Percentiles rank a stretch among this genome's conserved stretches.
phyloP scores from a whole-genome alignment of 2,888 invertebrate genomes.

The Sinopyrophorus schimmeli region DNA sequence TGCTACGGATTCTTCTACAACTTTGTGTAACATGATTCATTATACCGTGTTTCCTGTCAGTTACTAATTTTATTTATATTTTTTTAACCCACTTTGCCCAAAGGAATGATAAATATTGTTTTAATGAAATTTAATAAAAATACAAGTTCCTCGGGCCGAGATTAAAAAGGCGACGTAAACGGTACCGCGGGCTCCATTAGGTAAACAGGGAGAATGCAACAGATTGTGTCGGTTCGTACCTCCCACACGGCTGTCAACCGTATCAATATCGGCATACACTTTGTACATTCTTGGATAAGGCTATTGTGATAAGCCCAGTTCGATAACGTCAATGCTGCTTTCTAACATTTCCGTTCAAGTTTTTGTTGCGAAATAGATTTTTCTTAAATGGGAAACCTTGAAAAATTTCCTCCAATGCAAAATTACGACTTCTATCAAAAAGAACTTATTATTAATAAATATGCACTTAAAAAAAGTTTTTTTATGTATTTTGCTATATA shows the following conservation, averaged over 20 bases:
- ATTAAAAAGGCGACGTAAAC: constrained; percentile 23
- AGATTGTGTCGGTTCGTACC: constrained; percentile 40
- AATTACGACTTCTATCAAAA: too few relatives aligned
- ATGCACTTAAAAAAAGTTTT: too few relatives aligned
- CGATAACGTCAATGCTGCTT: too few relatives aligned
- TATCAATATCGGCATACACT: constrained; percentile 39
- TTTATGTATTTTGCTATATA: too few relatives aligned
- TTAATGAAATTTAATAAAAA: constrained; percentile 25
- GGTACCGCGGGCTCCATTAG: constrained; percentile 39
- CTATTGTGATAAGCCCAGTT: constrained; percentile 15
- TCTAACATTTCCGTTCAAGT: too few relatives aligned
- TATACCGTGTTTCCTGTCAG: constrained; percentile 28
- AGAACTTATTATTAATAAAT: too few relatives aligned
- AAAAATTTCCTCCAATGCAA: too few relatives aligned
- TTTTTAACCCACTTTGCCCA: constrained; percentile 20
- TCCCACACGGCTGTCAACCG: constrained; percentile 35
- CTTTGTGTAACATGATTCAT: constrained; percentile 29
- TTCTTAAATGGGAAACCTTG: too few relatives aligned
- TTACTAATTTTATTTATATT: constrained; percentile 29
- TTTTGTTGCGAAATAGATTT: too few relatives aligned
- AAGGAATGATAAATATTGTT: constrained; percentile 36
- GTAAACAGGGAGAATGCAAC: constrained; percentile 42
- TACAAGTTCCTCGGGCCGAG: constrained; percentile 11
- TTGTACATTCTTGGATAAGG: constrained; percentile 36
- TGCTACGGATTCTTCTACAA: constrained; percentile 22